phyloP scores from a whole-genome alignment of 2,113 vertebrate genomes.

The Misgurnus mizolepis region DNA sequence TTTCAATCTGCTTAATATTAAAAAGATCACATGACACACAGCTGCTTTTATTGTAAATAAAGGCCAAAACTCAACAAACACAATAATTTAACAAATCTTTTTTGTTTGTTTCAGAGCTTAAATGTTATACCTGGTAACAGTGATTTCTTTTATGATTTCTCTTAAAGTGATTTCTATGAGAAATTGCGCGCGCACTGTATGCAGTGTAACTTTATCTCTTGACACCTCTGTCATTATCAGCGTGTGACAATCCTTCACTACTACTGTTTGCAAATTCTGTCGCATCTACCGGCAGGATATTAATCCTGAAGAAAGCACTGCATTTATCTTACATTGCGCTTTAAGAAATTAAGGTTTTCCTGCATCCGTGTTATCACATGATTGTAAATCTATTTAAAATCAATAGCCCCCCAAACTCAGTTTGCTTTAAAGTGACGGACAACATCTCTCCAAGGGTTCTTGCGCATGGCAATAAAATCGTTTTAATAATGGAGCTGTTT shows the following conservation, averaged over 20 bases:
- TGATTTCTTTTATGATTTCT: too few relatives aligned
- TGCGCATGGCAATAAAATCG: too few relatives aligned
- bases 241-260: conserved; percentile 17
- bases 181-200: not conserved
- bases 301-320: conserved; percentile 6
- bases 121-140: too few relatives aligned
- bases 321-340: not conserved
- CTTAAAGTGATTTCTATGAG: not conserved
- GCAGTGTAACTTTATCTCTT: conserved; percentile 5
- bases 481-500: too few relatives aligned
- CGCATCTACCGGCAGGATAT: conserved; percentile 9
- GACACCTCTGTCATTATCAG: conserved; percentile 5
- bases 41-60: too few relatives aligned
- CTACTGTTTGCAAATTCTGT: conserved; percentile 25
- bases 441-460: too few relatives aligned
- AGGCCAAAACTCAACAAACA: too few relatives aligned
- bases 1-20: too few relatives aligned
- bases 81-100: too few relatives aligned
- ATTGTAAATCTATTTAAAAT: not conserved
- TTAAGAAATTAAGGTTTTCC: not conserved
- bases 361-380: not conserved
- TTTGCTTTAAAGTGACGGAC: not conserved
- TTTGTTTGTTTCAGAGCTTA: too few relatives aligned
- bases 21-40: too few relatives aligned
- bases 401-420: too few relatives aligned